Evolutionary conservation across 2,113 vertebrate species (phyloP), one percentile per base, ranked within the genome.

Genomic region (Agapornis roseicollis): DNA sequence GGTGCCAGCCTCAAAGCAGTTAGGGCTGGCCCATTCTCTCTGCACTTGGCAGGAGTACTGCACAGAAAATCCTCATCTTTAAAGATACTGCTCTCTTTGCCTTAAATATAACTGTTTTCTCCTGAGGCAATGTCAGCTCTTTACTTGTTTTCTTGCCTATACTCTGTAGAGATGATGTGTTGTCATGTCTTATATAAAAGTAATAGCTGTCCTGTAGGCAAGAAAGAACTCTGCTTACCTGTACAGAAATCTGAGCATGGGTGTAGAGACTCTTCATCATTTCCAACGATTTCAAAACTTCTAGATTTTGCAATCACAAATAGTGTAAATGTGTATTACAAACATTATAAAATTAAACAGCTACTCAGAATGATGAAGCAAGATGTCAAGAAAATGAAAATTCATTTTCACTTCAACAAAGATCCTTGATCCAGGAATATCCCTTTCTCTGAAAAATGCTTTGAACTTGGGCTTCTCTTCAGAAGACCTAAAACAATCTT

Each of bases 41-140:
- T 55, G 18, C 14, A 4, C 28, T 42, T 0, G 0, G 2, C 29
- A 42, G 53, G 25, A 86, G 2, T 33, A 15, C 41, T 63, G 70
- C 17, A 3, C 33, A 22, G 28, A 47, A 72, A n/a, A 17, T 73
- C 13, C 31, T 80, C 65, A 52, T 23, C 25, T 78, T 17, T 49
- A 44, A 70, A 58, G 24, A 37, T 3, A 56, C 9, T 35, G 13
- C 10, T 33, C 19, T 52, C 46, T 16, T 17, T 8, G 4, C 22
- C 52, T 52, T 37, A n/a, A 47, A 52, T 20, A 25, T 81, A 78
- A 25, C 2, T 17, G 1, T 22, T 79, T 88, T 64, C 11, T 74
- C 19, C 42, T 25, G 11, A 58, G 46, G 8, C n/a, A 41, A 2
- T 33, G 7, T 24, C 72, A 89, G 41, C 2, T 63, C 14, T 70